Conservation (phyloP, 2,797 vertebrate genomes). For the Philypnodon macrostomus region DNA sequence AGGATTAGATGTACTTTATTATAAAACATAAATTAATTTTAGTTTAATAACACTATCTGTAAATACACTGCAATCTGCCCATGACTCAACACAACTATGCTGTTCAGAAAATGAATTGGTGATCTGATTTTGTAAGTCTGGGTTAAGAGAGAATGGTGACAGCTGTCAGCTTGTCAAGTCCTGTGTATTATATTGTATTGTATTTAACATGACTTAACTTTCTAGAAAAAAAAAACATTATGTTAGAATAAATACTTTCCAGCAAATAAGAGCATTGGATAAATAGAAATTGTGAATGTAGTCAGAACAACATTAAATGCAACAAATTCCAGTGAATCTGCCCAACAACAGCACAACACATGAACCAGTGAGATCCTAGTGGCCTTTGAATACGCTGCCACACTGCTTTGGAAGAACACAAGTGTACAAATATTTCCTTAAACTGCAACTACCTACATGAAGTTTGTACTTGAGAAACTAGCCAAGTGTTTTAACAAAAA, state of each 20-base stretch:
- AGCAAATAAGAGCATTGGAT: no score
- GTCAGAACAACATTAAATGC: no score
- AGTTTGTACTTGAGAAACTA: conserved; percentile 7
- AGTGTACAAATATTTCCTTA: conserved; percentile 6
- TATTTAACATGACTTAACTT: no score
- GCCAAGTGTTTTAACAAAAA: conserved; percentile 11
- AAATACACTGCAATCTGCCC: no score
- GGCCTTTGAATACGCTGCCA: conserved; percentile 33
- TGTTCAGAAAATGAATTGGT: no score
- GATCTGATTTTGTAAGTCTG: no score
- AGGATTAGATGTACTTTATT: background rate
- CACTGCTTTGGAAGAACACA: conserved; percentile 38
- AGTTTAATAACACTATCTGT: background rate
- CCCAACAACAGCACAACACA: conserved; percentile 40
- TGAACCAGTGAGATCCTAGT: conserved; percentile 24
- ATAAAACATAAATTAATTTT: background rate
- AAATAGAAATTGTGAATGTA: background rate
- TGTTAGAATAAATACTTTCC: no score
- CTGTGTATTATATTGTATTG: no score
- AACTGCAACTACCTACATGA: conserved; percentile 29
- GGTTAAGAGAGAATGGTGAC: no score
- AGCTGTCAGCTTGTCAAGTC: no score
- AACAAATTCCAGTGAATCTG: background rate
- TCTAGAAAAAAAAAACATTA: no score
- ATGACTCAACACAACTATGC: background rate